Evolutionary conservation across 2,113 vertebrate species (phyloP), one percentile per base, ranked within the genome.

Genomic region (Sula dactylatra): DNA sequence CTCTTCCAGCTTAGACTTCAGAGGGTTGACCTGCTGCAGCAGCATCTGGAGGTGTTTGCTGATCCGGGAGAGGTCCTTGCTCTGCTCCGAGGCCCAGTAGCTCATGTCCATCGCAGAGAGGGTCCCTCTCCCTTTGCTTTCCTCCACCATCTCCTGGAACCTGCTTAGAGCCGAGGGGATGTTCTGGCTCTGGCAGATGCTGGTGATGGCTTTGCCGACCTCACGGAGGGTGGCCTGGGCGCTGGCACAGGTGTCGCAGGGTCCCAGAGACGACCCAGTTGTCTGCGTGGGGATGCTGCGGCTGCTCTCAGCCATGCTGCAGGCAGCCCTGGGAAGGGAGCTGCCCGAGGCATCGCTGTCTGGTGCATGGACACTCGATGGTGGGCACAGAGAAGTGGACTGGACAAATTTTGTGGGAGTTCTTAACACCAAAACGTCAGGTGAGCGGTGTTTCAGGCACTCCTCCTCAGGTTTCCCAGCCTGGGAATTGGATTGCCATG

Each of bases 61-160:
- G 86, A 99, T 98, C 3, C 98, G 97, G 1, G 97, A 96, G 94
- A 99, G 96, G 93, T 99, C 99, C 84, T 98, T 98, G 89, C 97
- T 98, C 97, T 99, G 99, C 96, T 99, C 99, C 0, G 89, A 93
- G 16, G 98, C 98, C 99, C 99, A 99, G 94, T 98, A 99, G 58
- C 96, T 72, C 59, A 99, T 7, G 6, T 99, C 99, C 4, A n/a
- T 69, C 7, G 98, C 97, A 0, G 99, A 98, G 93, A 99, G 98
- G 1, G 73, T 97, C 69, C 94, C 98, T n/a, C 93, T 84, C 40
- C 98, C 98, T 32, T 97, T 26, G 3, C 88, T 96, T 29, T 98
- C 98, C 78, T 98, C 97, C 56, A 99, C 94, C 52, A 95, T 96
- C 49, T 91, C 98, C 81, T 98, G 97, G 71, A 99, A 98, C 42